Conservation (phyloP, 2,888 invertebrate species). For the Unio pictorum region DNA sequence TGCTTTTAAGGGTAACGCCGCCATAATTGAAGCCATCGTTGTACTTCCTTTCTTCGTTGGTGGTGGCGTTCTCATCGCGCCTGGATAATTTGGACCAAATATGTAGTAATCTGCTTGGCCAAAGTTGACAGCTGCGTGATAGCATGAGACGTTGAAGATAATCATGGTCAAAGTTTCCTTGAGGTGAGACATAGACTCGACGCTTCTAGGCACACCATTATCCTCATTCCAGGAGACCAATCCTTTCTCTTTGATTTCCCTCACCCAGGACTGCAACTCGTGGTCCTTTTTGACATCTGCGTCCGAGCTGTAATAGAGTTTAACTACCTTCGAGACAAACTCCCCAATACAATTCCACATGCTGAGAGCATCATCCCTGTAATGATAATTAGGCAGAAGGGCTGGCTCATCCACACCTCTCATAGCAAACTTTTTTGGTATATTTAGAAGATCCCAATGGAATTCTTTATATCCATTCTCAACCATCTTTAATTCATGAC, state of each 20-base stretch:
- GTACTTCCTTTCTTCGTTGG: too few relatives aligned
- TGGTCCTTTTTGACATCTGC: constrained; percentile 18
- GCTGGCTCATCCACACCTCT: constrained; percentile 24
- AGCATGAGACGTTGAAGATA: constrained; percentile 26
- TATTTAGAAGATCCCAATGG: constrained; percentile 15
- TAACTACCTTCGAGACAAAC: constrained; percentile 19
- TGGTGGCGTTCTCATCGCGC: too few relatives aligned
- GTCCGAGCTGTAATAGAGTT: constrained; percentile 24
- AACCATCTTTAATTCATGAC: constrained; percentile 11
- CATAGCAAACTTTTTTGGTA: constrained; percentile 15
- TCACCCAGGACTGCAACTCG: constrained; percentile 24
- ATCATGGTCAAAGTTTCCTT: constrained; percentile 24
- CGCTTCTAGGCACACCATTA: constrained; percentile 25
- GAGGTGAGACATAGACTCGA: constrained; percentile 16
- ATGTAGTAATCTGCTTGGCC: too few relatives aligned
- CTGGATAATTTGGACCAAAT: too few relatives aligned
- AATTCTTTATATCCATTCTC: constrained; percentile 19
- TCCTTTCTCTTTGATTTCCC: constrained; percentile 26
- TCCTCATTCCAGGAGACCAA: constrained; percentile 14
- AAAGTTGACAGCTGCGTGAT: too few relatives aligned
- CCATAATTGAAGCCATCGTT: too few relatives aligned
- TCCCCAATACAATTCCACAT: constrained; percentile 21
- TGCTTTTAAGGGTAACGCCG: too few relatives aligned
- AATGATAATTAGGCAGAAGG: constrained; percentile 30
- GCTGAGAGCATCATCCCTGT: constrained; percentile 29